Conservation (phyloP, 2,797 vertebrate genomes). For the Acipenser oxyrinchus region DNA sequence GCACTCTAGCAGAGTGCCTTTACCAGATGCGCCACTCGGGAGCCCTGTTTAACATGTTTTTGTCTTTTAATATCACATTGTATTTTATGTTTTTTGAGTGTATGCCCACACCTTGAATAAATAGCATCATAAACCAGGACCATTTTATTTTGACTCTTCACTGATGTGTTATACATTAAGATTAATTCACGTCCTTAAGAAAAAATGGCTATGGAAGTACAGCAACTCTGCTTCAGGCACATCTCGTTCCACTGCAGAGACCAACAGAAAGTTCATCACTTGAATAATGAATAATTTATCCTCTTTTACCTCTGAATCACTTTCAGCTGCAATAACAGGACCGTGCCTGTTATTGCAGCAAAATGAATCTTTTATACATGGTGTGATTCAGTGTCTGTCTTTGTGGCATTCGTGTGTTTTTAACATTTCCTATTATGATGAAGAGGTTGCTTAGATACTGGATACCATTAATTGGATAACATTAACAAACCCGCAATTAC, state of each 20-base stretch:
- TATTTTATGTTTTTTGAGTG: too few species aligned
- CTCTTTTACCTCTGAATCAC: conserved; percentile 1
- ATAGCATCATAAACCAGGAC: too few species aligned
- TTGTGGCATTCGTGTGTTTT: not conserved
- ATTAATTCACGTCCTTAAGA: too few species aligned
- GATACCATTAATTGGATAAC: too few species aligned
- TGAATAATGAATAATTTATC: conserved; percentile 11
- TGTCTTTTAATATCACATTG: too few species aligned
- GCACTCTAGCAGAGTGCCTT: too few species aligned
- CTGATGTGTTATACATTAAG: too few species aligned
- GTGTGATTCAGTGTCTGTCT: conserved; percentile 4
- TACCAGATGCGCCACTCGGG: too few species aligned
- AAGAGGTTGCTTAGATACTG: not conserved
- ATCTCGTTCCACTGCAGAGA: not conserved
- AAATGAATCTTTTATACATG: not conserved
- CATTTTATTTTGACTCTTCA: too few species aligned
- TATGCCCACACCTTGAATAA: too few species aligned
- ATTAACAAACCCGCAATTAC: too few species aligned
- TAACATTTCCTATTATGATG: not conserved
- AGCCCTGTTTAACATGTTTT: too few species aligned
- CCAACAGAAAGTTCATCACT: conserved; percentile 7
- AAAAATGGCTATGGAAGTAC: not conserved
- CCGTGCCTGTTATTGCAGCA: not conserved
- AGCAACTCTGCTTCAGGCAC: not conserved
- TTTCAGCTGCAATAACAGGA: not conserved